Evolutionary conservation across 2,797 vertebrate genomes (phyloP), one percentile per base, ranked within the genome.

Genomic region (Cossypha caffra): DNA sequence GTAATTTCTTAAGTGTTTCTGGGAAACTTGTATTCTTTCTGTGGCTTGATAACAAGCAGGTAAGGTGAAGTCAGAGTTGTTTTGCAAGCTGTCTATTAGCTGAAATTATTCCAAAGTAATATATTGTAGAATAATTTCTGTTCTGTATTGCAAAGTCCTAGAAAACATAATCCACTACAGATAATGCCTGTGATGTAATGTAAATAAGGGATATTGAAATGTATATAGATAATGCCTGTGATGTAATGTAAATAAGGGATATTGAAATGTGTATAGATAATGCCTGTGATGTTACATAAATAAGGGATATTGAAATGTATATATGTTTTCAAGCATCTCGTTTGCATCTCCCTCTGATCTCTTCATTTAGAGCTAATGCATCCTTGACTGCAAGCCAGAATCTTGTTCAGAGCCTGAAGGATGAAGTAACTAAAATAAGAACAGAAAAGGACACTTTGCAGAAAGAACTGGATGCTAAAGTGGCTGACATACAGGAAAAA

Each of bases 401-500:
- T 88, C 98, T 99, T 95, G 96, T 99, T 43, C 99, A 99, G 91
- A 98, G 82, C 95, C 93, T 99, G 71, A 98, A 98, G 82, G 99
- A 99, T 58, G 98, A 97, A 94, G 67, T 99, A 47, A 97, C 86
- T 82, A 99, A 99, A 97, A 67, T 98, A 55, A 98, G 96, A 25
- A 94, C 97, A 1, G 99, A 99, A 62, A 99, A 98, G 87, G 99
- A 99, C 82, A 38, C 10, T 10, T 96, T 99, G 43, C 98, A 98
- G 95, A 99, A 98, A 74, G 98, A 99, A 1, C 15, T 98, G 19
- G 98, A 99, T 29, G 91, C 95, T 59, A 99, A 98, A 97, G 98
- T 97, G 74, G 96, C 98, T 54, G 99, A 99, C 58, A 98, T 99
- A 76, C 98, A 98, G 95, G 99, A 99, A 80, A 99, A 99, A 95